A percentile compares a stretch with the other conserved stretches of the same genome.
Conservation (phyloP, 2,113 vertebrate species). For the Globicephala melas region DNA sequence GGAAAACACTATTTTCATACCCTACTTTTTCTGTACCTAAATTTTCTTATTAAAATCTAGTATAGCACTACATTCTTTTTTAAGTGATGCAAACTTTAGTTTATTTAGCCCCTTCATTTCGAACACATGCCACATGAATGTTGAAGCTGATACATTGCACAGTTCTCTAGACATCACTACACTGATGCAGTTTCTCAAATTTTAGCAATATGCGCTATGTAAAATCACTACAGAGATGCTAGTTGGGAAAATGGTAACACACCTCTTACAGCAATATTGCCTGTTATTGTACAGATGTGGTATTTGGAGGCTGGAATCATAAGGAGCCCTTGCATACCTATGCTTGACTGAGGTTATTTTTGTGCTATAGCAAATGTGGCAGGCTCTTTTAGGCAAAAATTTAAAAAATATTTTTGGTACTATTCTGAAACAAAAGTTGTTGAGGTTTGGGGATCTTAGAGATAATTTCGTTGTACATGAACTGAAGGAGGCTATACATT, state of each 20-base stretch:
- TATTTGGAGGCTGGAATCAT: constrained; percentile 47
- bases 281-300: constrained; percentile 64
- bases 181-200: constrained; percentile 76
- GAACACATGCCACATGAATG: constrained; percentile 86
- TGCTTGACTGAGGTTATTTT: constrained; percentile 54
- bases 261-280: constrained; percentile 64
- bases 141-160: constrained; percentile 90
- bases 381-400: constrained; percentile 60
- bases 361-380: constrained; percentile 57
- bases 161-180: constrained; percentile 83
- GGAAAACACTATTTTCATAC: constrained; percentile 96
- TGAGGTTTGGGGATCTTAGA: constrained; percentile 45
- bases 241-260: constrained; percentile 64
- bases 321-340: constrained; percentile 49
- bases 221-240: constrained; percentile 71
- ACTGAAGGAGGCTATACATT: constrained; percentile 77
- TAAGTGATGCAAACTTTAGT: constrained; percentile 87
- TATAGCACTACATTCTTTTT: constrained; percentile 93
- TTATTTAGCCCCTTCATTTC: constrained; percentile 88
- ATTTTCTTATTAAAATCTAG: constrained; percentile 93
- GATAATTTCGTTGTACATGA: constrained; percentile 57
- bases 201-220: constrained; percentile 77
- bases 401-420: constrained; percentile 36
- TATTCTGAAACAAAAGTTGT: constrained; percentile 65
- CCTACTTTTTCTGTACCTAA: constrained; percentile 93